phyloP scores from a whole-genome alignment of 2,797 vertebrate genomes.

The Notolabrus celidotus region DNA sequence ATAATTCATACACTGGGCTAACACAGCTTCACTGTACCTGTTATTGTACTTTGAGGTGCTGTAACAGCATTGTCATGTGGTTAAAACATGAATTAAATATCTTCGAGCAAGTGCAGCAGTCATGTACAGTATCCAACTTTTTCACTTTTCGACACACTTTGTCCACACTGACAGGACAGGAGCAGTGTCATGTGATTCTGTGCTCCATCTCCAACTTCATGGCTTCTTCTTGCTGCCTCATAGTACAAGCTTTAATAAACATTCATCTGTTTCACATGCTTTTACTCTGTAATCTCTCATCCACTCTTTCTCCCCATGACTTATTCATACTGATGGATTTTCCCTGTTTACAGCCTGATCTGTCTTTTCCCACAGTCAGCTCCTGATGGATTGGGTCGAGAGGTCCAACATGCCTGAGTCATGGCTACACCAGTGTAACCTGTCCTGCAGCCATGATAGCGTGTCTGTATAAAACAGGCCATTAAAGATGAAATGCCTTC shows the following conservation, averaged over 20 bases:
- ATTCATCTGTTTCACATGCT: constrained; percentile 75
- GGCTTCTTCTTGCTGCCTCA: constrained; percentile 29
- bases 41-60: neutral
- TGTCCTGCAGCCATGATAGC: constrained; percentile 20
- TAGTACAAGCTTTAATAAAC: constrained; percentile 68
- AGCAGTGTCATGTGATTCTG: neutral
- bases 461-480: neutral
- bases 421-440: constrained; percentile 26
- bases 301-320: constrained; percentile 75
- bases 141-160: neutral
- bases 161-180: constrained; percentile 1
- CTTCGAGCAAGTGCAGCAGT: constrained; percentile 8
- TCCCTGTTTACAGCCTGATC: constrained; percentile 75
- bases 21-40: neutral
- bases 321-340: constrained; percentile 89
- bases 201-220: constrained; percentile 11
- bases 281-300: constrained; percentile 71
- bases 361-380: constrained; percentile 69
- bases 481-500: too few relatives aligned
- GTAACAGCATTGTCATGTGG: constrained; percentile 6
- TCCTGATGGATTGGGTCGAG: constrained; percentile 54
- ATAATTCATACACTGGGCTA: constrained; percentile 2
- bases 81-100: constrained; percentile 54
- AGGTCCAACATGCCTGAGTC: constrained; percentile 53
- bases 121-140: neutral